Evolutionary conservation across 2,888 invertebrate species (phyloP), one percentile per base, ranked within the genome.

Genomic region (Adelphocoris suturalis): DNA sequence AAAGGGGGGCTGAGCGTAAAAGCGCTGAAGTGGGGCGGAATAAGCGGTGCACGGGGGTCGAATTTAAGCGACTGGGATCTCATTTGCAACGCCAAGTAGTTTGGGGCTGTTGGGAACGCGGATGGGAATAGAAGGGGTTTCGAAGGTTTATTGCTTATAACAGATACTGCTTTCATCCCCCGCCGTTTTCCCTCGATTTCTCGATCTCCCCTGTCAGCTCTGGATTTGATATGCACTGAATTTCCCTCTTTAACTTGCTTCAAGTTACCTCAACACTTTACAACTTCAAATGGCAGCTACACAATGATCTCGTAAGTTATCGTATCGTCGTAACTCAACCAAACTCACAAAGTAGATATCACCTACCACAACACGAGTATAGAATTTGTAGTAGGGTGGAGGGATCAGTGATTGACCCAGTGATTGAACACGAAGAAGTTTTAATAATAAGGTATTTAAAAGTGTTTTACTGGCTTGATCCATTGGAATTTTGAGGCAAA

Each of bases 1-100:
- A 16, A 11, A 52, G 52, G 52, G 52, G 3, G 37, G 37, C 3
- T 37, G 37, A 37, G 7, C 37, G 37, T 37, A 52, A 61, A 61
- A 61, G 61, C 61, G 61, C 61, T 61, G 61, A 61, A 61, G 61
- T 61, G n/a, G 19, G 61, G n/a, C 61, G 61, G 61, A 19, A 61
- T 61, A 61, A 61, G 61, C 61, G 61, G 61, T 61, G 61, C 61
- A 61, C n/a, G 61, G 61, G 61, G 19, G 61, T 61, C 61, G 61
- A 61, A 61, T 61, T 61, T 61, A 61, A 61, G 61, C 61, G 61
- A 61, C 61, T 61, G 61, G 61, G 61, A 61, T 61, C 61, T 61
- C 61, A 61, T 61, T 61, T 61, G 61, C 61, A 61, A 61, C 61
- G 61, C 61, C 61, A 61, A 61, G 61, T 61, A 61, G 61, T 61